Percentiles rank a stretch among this genome's conserved stretches.
Conservation (phyloP, 2,113 vertebrate genomes). For the Zapornia atra region DNA sequence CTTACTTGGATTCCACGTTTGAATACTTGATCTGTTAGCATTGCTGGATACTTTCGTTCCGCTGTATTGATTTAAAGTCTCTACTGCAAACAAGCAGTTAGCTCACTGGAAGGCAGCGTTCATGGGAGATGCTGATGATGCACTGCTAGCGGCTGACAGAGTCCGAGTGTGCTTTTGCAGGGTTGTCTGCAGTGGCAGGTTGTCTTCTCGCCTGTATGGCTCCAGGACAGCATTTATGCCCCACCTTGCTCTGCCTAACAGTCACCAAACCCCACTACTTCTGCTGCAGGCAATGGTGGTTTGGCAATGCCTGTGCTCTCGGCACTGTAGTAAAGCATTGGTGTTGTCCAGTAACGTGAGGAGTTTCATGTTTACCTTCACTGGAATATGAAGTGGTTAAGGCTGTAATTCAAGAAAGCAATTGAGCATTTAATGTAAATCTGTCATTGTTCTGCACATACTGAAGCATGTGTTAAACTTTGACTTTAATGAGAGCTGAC, state of each 20-base stretch:
- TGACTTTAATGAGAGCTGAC: conserved; percentile 31
- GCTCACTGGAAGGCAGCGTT: neutral
- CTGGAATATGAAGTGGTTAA: conserved; percentile 24
- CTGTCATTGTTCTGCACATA: neutral
- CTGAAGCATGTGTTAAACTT: conserved; percentile 21
- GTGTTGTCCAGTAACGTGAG: conserved; percentile 3
- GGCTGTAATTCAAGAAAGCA: conserved; percentile 39
- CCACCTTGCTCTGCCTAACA: neutral
- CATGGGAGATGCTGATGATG: neutral
- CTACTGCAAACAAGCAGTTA: conserved; percentile 44
- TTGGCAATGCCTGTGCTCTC: conserved; percentile 31
- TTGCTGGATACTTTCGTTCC: conserved; percentile 49
- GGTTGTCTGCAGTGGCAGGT: neutral
- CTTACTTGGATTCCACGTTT: conserved; percentile 54
- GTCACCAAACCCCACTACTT: conserved; percentile 8
- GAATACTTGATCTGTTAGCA: conserved; percentile 51
- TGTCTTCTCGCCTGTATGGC: neutral
- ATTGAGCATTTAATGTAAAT: conserved; percentile 50
- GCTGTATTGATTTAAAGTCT: conserved; percentile 65
- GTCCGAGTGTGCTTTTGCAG: neutral
- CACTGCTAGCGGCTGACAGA: neutral
- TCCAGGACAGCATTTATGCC: neutral
- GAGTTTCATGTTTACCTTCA: conserved; percentile 4
- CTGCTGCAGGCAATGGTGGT: neutral
- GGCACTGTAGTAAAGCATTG: neutral